Base-by-base conservation (phyloP, 2,797 vertebrate species). In the Spinus olivaceus region DNA sequence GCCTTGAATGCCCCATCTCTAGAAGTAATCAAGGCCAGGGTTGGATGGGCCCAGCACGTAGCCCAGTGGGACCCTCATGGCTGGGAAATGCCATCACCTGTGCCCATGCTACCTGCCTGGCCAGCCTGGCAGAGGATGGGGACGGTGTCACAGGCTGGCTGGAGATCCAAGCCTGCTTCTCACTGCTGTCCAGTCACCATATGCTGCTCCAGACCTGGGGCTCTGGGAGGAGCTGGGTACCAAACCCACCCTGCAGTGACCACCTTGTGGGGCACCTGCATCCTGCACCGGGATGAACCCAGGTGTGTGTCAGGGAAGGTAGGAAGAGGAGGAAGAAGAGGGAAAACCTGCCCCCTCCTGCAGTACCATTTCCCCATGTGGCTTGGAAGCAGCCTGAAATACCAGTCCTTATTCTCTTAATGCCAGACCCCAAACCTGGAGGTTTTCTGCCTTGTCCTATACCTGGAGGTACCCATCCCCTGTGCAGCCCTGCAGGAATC, bases 201-300 rank as follows among this genome's bases (percentile, higher is more conserved):
- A 8, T 10, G 13, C 73, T 67, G 53, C 78, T 89, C 35, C 46
- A 71, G 32, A 65, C 32, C 39, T 5, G 16, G 12, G 19, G n/a
- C 42, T 77, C 37, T 53, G 28, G 14, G 25, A 86, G 21, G 12
- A 84, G 16, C 57, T 42, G 54, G 51, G 39, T 21, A 76, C 35
- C 65, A 88, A 59, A 66, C 37, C 1, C 1, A 41, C 37, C 23
- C 44, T 41, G 16, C n/a, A 82, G 21, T 4, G 5, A 69, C 37
- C 64, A 66, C 30, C 37, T 21, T 15, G 8, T 0, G 2, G 28
- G 27, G 21, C 7, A 30, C 11, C 61, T 0, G 0, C 6, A 21
- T 46, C 21, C 42, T 57, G 39, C 27, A 32, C 18, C 0, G 0
- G 33, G 28, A 71, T 0, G 0, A 86, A 51, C 47, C 22, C 49